A percentile compares a stretch with the other conserved stretches of the same genome.
phyloP scores from a whole-genome alignment of 2,888 invertebrate species.

The Drosophila sordidula region DNA sequence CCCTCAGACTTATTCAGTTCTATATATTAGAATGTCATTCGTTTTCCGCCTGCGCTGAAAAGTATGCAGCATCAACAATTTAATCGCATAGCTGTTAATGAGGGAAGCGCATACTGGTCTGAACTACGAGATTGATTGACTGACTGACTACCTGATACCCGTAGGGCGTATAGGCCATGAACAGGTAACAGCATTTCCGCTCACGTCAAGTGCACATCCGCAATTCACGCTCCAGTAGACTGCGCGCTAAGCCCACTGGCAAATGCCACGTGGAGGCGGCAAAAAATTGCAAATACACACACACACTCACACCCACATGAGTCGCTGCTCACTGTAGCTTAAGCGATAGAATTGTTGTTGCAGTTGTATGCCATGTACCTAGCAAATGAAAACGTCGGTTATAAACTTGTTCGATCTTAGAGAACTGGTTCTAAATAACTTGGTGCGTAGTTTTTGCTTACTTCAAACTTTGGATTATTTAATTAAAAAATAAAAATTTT shows the following conservation, averaged over 20 bases:
- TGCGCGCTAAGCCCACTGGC: slow-evolving; percentile 12
- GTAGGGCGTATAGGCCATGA: slow-evolving; percentile 5
- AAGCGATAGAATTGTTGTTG: slow-evolving; percentile 8
- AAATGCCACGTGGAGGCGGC: slow-evolving; percentile 6
- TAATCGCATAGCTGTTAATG: slow-evolving; percentile 37
- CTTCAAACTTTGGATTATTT: background rate
- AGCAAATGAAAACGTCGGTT: background rate
- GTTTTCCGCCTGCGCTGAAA: slow-evolving; percentile 24
- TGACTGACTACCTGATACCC: slow-evolving; percentile 7
- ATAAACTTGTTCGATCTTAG: background rate
- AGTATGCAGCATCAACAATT: slow-evolving; percentile 47
- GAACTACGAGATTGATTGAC: background rate
- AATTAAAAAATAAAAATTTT: too few relatives aligned
- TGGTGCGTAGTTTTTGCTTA: background rate
- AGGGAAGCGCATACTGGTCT: slow-evolving; percentile 13
- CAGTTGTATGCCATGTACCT: background rate
- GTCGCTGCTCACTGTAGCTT: slow-evolving; percentile 7
- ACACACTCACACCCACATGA: slow-evolving; percentile 4
- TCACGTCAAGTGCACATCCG: slow-evolving; percentile 65
- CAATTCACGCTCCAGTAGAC: slow-evolving; percentile 35
- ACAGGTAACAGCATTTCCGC: slow-evolving; percentile 61
- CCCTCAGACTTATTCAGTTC: too few relatives aligned
- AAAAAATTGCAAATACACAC: slow-evolving; percentile 21
- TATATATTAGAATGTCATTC: background rate
- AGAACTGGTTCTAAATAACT: background rate